Base-by-base conservation (phyloP, 2,888 invertebrate species). In the Malthinus seriepunctatus region DNA sequence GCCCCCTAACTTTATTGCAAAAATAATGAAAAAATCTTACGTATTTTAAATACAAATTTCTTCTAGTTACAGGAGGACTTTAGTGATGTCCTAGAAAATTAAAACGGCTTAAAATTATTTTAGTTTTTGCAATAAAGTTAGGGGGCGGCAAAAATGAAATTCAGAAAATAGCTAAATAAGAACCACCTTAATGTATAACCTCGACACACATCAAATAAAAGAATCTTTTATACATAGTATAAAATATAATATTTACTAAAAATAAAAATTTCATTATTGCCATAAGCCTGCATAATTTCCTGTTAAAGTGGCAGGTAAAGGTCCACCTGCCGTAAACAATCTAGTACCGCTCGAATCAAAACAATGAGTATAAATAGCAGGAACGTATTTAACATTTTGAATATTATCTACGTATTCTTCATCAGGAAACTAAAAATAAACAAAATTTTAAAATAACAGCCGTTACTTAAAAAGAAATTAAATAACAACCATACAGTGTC, bases 361-460 rank as follows among this genome's bases (percentile, higher is more conserved):
- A 79, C 95, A 95, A 77, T 97, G 97, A 1, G 97, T 96, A 79
- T 97, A 97, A 72, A 97, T 94, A 11, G 97, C 97, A 32, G 95
- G 90, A 60, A 91, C 90, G 78, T 96, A 94, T 79, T 93, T 91
- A 55, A 90, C 87, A 70, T 90, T 89, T 80, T 91, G 91, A 72
- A 90, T 87, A 3, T 91, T 91, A 67, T 93, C 92, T 63, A 90
- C 86, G 67, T 88, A 91, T 69, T 92, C 92, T 76, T 93, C 93
- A 68, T 86, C 85, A 0, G 92, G 91, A 79, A 90, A 92, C 93
- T 93, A 75, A 14, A 74, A 76, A 66, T 38, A 51, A 56, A 51
- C 9, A n/a, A 15, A 15, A 44, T 9, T 39, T 37, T 12, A 9
- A 23, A 32, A 32, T 3, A 45, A 32, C 0, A 2, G 6, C 23